These are phyloP conservation scores for Caenorhabditis brenneri DNA, from an alignment of 1,140 invertebrate species.

Conservation along the genomic window DNA sequence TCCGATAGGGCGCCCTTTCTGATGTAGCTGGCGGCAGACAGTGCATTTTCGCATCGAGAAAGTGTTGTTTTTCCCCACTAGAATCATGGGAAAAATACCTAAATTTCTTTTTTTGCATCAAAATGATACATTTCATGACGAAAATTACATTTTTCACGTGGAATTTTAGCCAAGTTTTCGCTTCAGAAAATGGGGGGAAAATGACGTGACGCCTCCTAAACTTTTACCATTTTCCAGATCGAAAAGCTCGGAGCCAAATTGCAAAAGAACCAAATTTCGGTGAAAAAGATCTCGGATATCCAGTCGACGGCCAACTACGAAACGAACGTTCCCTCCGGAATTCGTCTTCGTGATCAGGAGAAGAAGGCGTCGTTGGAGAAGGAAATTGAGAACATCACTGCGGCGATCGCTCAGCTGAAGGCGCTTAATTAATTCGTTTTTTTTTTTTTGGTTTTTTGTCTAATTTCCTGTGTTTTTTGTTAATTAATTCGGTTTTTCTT, in stretches of 20 bases:
- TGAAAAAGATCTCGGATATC: slow-evolving; percentile 71
- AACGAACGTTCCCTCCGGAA: slow-evolving; percentile 72
- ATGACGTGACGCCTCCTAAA: background rate
- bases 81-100: no score
- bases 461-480: background rate
- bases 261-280: slow-evolving; percentile 65
- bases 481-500: background rate
- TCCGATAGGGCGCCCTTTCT: no score
- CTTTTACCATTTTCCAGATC: slow-evolving; percentile 33
- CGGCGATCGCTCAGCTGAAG: slow-evolving; percentile 1
- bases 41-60: background rate
- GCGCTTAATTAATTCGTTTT: slow-evolving; percentile 8
- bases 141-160: no score
- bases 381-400: slow-evolving; percentile 27
- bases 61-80: background rate
- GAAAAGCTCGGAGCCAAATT: slow-evolving; percentile 71
- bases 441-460: background rate
- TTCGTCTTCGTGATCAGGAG: slow-evolving; percentile 71
- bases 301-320: slow-evolving; percentile 70
- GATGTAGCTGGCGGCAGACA: no score
- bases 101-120: no score
- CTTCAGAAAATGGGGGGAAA: background rate
- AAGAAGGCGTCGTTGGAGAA: slow-evolving; percentile 59
- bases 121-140: no score
- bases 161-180: no score